Evolutionary conservation across 2,888 invertebrate species (phyloP), one percentile per base, ranked within the genome.

Genomic region (Yponomeuta malinellus): DNA sequence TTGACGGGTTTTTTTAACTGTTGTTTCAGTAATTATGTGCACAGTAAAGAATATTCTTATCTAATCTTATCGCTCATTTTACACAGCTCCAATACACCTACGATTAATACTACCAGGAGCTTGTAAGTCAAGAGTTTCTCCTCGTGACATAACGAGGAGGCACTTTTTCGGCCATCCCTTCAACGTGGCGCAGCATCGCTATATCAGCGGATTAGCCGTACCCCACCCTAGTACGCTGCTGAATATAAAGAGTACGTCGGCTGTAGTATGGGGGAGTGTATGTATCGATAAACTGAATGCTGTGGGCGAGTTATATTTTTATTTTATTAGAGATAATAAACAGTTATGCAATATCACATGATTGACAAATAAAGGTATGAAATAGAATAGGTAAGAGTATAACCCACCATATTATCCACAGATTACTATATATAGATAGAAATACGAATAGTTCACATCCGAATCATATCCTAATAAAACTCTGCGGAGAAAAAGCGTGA

Each of bases 161-260:
- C 77, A 87, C 86, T 89, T 88, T 90, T 86, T 59, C 82, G 81
- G 74, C 78, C 89, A 89, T 88, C 71, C 66, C 64, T 85, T 82
- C 78, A 77, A 85, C 89, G 88, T 89, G 86, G 84, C 83, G 83
- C 88, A 87, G 85, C 83, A 86, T 76, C 88, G 85, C 90, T 90
- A 89, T 89, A 90, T 90, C 88, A 90, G 81, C 81, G 87, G 91
- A 91, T 91, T 91, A 90, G 90, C 86, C 52, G 88, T 84, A 85
- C 87, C 85, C 52, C 52, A 8, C 52, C 81, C 84, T 59, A 59
- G 52, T 12, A 15, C 52, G 12, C 82, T 84, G 83, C 78, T 87
- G 89, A 89, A 90, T 90, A 84, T 84, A 85, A 89, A 90, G 86
- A 85, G 85, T 81, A 77, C 37, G 2, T 59, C 72, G 76, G 75